Evolutionary conservation across 1,140 invertebrate species (phyloP).

Genomic region (Zeugodacus cucurbitae): DNA sequence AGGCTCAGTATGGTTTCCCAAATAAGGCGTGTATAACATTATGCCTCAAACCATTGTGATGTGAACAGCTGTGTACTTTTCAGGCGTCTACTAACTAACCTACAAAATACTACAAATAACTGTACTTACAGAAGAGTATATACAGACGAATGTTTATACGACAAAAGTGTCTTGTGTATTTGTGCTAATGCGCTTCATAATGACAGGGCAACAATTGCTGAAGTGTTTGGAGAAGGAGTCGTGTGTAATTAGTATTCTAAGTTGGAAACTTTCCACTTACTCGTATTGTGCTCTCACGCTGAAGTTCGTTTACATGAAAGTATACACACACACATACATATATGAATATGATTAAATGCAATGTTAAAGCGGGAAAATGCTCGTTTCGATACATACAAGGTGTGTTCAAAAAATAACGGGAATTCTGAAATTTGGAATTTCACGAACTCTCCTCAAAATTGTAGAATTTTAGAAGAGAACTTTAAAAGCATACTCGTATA

Average conservation of each 20-base stretch:
- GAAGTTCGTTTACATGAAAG: not conserved
- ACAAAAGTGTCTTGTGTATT: not conserved
- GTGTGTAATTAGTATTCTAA: constrained; percentile 14
- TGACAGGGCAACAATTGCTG: constrained; percentile 19
- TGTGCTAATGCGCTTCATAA: constrained; percentile 14
- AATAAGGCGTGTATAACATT: too few species aligned
- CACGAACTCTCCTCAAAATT: too few species aligned
- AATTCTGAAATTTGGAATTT: too few species aligned
- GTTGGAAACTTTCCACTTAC: not conserved
- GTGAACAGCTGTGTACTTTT: too few species aligned
- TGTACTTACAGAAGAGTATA: not conserved
- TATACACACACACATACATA: not conserved
- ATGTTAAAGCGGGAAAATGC: not conserved
- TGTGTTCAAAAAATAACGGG: too few species aligned
- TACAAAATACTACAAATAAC: too few species aligned
- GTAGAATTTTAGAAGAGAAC: too few species aligned
- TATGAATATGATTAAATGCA: not conserved
- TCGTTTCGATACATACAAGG: not conserved
- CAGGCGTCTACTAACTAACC: too few species aligned
- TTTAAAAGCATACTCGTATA: too few species aligned
- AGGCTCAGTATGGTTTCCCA: too few species aligned
- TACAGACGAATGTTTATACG: not conserved
- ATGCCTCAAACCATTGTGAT: too few species aligned
- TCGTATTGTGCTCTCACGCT: not conserved
- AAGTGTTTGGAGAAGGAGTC: constrained; percentile 7